Evolutionary conservation across 2,113 vertebrate genomes (phyloP), one percentile per base, ranked within the genome.

Genomic region (Malurus elegans): DNA sequence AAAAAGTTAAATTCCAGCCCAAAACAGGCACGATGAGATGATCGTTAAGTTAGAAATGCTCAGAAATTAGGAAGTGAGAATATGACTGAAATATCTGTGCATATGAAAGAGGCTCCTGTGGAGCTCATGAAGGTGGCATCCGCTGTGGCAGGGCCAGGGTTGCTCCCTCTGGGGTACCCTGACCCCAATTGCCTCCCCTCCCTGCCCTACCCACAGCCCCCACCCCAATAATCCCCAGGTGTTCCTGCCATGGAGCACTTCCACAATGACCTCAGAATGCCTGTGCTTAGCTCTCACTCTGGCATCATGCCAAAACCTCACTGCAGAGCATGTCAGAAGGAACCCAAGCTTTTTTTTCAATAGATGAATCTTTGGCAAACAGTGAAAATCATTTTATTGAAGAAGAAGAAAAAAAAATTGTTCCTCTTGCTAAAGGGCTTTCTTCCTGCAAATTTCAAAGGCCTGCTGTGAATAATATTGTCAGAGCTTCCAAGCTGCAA

Each of bases 361-460:
- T 45, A 78, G 64, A 86, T 48, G 60, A 73, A 60, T 78, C 56
- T 88, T 95, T 80, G 79, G 90, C 44, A 83, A 95, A 88, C 44
- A 60, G 26, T 83, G 88, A 83, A 83, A 93, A 93, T 57, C 26
- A 86, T 78, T 88, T 90, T 36, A 56, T 26, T 70, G 71, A 44
- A 83, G 18, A 72, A 71, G 20, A 45, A 74, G 16, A 21, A 78
- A 72, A 90, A 67, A 65, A 64, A 38, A 21, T 29, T 0, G 0
- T 69, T 92, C 54, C 42, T 94, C 34, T 92, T 86, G 66, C 74
- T 85, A 40, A 79, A 86, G 74, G 66, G 69, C 50, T 88, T 95
- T 95, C 44, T 93, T 88, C 79, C 72, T 93, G 71, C 60, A 71
- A 73, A 83, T 95, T 95, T 94, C 72, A 90, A 94, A 92, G 47